Evolutionary conservation across 2,888 invertebrate genomes (phyloP).

Genomic region (Isotomurus palustris): DNA sequence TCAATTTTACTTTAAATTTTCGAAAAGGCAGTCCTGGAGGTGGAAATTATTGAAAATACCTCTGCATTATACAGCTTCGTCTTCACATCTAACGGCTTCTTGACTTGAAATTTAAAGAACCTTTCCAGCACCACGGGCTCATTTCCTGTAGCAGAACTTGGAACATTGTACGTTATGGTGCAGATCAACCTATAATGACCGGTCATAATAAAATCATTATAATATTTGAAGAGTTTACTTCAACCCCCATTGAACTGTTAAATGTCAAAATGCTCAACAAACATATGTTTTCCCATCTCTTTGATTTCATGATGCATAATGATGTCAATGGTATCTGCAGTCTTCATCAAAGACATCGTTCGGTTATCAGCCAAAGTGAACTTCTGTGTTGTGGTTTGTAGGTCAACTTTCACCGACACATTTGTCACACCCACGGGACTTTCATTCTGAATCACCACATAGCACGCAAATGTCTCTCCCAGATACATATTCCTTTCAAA

Average conservation of each 20-base stretch:
- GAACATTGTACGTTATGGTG: constrained; percentile 77
- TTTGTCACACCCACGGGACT: constrained; percentile 77
- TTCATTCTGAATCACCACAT: constrained; percentile 95
- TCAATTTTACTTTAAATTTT: too few species aligned
- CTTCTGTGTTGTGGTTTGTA: constrained; percentile 86
- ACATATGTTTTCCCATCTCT: constrained; percentile 97
- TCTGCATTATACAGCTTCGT: constrained; percentile 96
- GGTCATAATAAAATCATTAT: constrained; percentile 13
- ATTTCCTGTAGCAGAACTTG: constrained; percentile 21
- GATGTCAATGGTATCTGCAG: constrained; percentile 85
- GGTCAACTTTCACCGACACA: constrained; percentile 80
- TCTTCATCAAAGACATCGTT: constrained; percentile 56
- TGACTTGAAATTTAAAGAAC: constrained; percentile 96
- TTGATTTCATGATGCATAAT: constrained; percentile 99
- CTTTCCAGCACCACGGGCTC: constrained; percentile 84
- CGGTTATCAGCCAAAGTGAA: constrained; percentile 73
- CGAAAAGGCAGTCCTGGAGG: too few species aligned
- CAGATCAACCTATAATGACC: constrained; percentile 77
- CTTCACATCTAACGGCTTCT: constrained; percentile 96
- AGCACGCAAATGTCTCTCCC: constrained; percentile 97
- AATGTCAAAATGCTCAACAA: constrained; percentile 37
- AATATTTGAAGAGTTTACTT: too few species aligned
- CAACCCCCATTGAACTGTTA: too few species aligned
- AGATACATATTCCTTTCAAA: constrained; percentile 82
- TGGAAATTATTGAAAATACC: too few species aligned